Percentiles rank a stretch among this genome's conserved stretches.
Conservation (phyloP, 2,113 vertebrate species). For the Sarotherodon lohbergeri region DNA sequence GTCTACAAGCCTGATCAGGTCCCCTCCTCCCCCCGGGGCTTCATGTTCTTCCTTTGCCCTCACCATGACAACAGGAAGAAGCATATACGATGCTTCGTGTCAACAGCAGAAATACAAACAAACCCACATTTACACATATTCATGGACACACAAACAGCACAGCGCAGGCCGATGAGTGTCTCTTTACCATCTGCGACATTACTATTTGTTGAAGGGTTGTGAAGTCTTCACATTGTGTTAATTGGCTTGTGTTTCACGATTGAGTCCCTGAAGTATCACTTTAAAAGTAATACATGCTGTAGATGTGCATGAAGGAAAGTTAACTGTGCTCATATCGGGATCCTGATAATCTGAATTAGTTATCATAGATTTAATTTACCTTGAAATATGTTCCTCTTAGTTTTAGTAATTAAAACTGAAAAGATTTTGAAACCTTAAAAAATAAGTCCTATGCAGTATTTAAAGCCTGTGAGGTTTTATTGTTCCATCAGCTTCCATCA, state of each 20-base stretch:
- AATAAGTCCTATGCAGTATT: background rate
- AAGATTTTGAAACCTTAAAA: background rate
- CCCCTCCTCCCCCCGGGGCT: background rate
- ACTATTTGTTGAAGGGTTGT: background rate
- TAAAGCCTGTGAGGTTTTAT: background rate
- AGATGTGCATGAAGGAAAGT: background rate
- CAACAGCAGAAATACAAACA: background rate
- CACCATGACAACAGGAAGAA: conserved; percentile 36
- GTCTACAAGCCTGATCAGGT: conserved; percentile 32
- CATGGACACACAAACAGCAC: background rate
- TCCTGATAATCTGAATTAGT: background rate
- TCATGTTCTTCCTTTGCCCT: conserved; percentile 11
- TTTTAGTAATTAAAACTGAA: background rate
- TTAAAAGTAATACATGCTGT: background rate
- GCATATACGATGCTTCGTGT: background rate
- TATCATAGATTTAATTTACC: background rate
- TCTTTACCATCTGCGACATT: background rate
- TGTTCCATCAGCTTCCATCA: background rate
- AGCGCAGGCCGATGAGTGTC: background rate
- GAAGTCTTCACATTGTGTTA: background rate
- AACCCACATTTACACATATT: background rate
- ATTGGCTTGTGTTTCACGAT: background rate
- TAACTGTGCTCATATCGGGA: background rate
- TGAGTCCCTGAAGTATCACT: background rate
- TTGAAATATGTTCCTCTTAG: no score